Evolutionary conservation across 2,888 invertebrate species (phyloP).

Genomic region (Halictus ligatus): DNA sequence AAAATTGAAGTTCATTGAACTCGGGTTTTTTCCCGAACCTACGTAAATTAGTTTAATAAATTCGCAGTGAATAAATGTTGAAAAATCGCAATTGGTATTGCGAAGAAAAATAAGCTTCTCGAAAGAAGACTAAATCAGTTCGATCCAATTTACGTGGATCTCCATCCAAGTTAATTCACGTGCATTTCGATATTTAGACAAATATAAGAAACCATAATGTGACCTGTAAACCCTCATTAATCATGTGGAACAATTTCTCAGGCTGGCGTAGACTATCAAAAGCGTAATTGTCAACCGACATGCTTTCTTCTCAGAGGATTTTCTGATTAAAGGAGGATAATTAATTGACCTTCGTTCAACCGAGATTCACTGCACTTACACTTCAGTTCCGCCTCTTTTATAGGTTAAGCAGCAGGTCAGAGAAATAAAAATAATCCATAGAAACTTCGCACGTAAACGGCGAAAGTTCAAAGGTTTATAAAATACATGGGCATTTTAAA

Average conservation of each 20-base stretch:
- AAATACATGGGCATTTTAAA: background rate
- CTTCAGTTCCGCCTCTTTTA: slow-evolving; percentile 13
- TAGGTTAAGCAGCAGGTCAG: slow-evolving; percentile 2
- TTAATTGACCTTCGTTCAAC: slow-evolving; percentile 2
- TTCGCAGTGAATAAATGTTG: no score
- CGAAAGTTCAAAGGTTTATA: slow-evolving; percentile 4
- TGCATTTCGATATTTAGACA: no score
- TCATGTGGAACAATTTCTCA: background rate
- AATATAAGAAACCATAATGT: no score
- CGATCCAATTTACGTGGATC: no score
- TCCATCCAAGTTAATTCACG: no score
- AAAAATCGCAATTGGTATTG: no score
- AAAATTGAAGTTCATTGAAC: no score
- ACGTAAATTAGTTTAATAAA: no score
- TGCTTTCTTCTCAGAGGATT: background rate
- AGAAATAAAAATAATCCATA: slow-evolving; percentile 7
- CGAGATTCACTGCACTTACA: background rate
- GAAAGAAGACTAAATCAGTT: no score
- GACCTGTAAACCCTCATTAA: no score
- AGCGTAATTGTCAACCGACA: background rate
- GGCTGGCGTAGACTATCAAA: background rate
- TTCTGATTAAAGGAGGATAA: slow-evolving; percentile 6
- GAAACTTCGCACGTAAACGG: background rate
- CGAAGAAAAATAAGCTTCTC: no score
- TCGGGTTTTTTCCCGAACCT: no score